A percentile compares a stretch with the other conserved stretches of the same genome.
These are phyloP conservation scores for Drosophila asahinai DNA, from an alignment of 1,140 invertebrate genomes.

Conservation along the genomic window DNA sequence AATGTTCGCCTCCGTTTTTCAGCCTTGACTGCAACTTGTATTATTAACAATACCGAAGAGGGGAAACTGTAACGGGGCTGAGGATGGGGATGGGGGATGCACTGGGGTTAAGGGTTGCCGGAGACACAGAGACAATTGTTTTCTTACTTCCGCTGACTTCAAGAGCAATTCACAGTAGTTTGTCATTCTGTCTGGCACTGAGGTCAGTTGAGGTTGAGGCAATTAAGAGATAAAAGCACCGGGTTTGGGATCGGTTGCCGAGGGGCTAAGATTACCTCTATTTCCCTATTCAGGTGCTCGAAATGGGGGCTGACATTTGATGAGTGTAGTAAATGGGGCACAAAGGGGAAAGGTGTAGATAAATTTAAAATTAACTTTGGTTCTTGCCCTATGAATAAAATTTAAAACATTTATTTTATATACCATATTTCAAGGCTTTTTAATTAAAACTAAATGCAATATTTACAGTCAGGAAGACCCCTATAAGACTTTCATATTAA, in stretches of 20 bases:
- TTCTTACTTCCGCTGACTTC: slow-evolving; percentile 54
- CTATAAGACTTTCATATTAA: too few relatives aligned
- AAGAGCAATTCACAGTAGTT: slow-evolving; percentile 57
- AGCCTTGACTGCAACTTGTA: slow-evolving; percentile 68
- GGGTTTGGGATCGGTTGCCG: neutral
- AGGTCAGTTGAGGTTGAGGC: slow-evolving; percentile 43
- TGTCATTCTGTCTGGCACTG: slow-evolving; percentile 52
- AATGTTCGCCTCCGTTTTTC: slow-evolving; percentile 54
- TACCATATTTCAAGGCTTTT: too few relatives aligned
- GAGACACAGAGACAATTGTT: slow-evolving; percentile 52
- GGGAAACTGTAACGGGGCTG: slow-evolving; percentile 5
- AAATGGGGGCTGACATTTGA: neutral
- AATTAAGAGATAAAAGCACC: slow-evolving; percentile 36
- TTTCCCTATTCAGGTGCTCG: slow-evolving; percentile 6
- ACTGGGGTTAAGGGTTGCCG: slow-evolving; percentile 16
- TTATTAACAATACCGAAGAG: slow-evolving; percentile 31
- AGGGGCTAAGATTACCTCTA: neutral
- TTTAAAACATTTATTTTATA: too few relatives aligned
- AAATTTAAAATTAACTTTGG: neutral
- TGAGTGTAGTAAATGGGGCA: neutral
- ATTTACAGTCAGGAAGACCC: too few relatives aligned
- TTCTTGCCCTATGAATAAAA: too few relatives aligned
- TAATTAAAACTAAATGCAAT: too few relatives aligned
- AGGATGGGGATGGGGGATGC: too few relatives aligned
- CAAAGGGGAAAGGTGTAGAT: neutral